Evolutionary conservation across 1,140 invertebrate species (phyloP).

Genomic region (Drosophila lini): DNA sequence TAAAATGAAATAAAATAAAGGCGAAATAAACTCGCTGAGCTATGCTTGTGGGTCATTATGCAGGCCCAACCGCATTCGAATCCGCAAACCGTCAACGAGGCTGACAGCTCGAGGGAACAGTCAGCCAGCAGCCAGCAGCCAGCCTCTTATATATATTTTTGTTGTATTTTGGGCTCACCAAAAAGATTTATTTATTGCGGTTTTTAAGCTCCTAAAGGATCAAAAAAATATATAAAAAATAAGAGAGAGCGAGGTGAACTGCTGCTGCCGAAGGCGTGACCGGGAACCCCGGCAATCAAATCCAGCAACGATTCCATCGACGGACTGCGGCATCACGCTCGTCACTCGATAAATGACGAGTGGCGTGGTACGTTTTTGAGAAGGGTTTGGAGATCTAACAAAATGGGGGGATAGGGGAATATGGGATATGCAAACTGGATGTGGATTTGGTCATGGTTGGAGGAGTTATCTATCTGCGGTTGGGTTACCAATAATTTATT

Average conservation of each 20-base stretch:
- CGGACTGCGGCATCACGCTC: conserved; percentile 48
- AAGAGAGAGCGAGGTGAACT: background rate
- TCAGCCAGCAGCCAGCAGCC: background rate
- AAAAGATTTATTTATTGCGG: conserved; percentile 82
- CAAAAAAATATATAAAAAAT: background rate
- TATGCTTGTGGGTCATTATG: conserved; percentile 78
- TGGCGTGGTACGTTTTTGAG: conserved; percentile 4
- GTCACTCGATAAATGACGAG: conserved; percentile 32
- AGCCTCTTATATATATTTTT: conserved; percentile 3
- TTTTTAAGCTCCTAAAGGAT: conserved; percentile 53
- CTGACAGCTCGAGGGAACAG: conserved; percentile 37
- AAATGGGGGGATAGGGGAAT: too few species aligned
- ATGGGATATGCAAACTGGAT: too few species aligned
- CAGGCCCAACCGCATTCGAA: conserved; percentile 52
- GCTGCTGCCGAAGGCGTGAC: conserved; percentile 17
- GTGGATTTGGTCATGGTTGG: background rate
- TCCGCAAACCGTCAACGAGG: conserved; percentile 29
- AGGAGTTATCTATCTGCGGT: background rate
- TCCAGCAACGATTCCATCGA: conserved; percentile 38
- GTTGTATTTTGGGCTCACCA: conserved; percentile 30
- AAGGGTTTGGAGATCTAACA: background rate
- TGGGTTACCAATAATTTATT: conserved; percentile 32
- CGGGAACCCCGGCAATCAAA: conserved; percentile 31
- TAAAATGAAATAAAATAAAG: conserved; percentile 28
- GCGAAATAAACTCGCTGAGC: conserved; percentile 47